phyloP scores from a whole-genome alignment of 2,888 invertebrate species.

The Stenurella melanura region DNA sequence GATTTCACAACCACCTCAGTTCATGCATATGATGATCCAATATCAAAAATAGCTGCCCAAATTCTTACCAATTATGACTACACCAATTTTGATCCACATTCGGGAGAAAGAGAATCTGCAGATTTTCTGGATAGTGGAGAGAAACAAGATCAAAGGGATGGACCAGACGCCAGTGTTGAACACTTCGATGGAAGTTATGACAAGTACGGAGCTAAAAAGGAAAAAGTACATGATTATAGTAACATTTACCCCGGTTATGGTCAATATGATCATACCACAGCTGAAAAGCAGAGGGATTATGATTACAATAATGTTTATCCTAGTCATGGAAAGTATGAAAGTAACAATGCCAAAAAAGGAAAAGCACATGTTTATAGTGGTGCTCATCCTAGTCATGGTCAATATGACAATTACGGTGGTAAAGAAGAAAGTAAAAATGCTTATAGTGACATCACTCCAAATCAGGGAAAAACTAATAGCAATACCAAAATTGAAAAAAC shows the following conservation, averaged over 20 bases:
- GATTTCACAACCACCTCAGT: slow-evolving; percentile 49
- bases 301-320: slow-evolving; percentile 1
- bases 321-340: background rate
- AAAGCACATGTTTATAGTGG: background rate
- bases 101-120: background rate
- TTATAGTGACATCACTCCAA: background rate
- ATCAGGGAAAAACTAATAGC: background rate
- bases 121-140: background rate
- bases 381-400: no score
- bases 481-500: background rate
- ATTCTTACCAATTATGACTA: slow-evolving; percentile 45
- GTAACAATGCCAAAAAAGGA: background rate
- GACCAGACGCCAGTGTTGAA: background rate
- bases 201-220: background rate
- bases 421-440: background rate
- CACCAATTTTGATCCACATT: slow-evolving; percentile 15
- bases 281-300: background rate
- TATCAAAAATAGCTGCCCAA: slow-evolving; percentile 49
- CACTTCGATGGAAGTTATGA: background rate
- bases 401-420: no score
- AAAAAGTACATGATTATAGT: background rate
- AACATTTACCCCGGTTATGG: background rate
- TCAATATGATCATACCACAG: background rate
- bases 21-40: slow-evolving; percentile 50
- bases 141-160: background rate